Percentiles rank a stretch among this genome's conserved stretches.
phyloP scores from a whole-genome alignment of 2,888 invertebrate genomes.

The Philonicus albiceps region DNA sequence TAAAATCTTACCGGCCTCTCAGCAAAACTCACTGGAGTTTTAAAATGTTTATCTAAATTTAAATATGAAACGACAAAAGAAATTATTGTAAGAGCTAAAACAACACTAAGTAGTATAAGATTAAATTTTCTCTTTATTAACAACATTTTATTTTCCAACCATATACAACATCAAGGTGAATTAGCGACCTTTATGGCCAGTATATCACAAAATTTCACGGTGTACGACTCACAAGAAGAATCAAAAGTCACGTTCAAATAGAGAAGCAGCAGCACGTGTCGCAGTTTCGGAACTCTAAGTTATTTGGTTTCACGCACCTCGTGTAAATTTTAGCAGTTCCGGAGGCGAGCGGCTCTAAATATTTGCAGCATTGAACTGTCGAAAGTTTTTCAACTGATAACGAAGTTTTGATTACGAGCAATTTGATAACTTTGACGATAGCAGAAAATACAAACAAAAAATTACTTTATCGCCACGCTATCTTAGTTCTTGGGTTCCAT shows the following conservation, averaged over 20 bases:
- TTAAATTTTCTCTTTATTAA: background rate
- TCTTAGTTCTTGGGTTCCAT: background rate
- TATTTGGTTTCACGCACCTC: background rate
- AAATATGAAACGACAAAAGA: background rate
- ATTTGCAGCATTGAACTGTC: background rate
- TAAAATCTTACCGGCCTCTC: background rate
- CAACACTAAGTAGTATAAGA: background rate
- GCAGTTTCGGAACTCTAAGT: background rate
- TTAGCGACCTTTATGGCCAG: background rate
- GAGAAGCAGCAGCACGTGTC: background rate
- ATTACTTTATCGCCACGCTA: background rate
- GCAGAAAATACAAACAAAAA: background rate
- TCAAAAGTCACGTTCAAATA: background rate
- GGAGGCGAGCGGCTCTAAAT: background rate
- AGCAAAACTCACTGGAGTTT: background rate
- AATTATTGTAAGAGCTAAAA: background rate
- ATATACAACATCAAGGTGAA: background rate
- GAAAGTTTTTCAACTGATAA: conserved; percentile 17
- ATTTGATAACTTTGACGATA: conserved; percentile 12
- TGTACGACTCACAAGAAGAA: background rate
- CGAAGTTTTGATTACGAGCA: background rate
- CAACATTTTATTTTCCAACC: background rate
- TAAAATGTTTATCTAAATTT: background rate
- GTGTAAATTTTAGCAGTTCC: background rate
- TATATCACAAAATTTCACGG: background rate